phyloP scores from a whole-genome alignment of 2,113 vertebrate species.

The Trichechus manatus region DNA sequence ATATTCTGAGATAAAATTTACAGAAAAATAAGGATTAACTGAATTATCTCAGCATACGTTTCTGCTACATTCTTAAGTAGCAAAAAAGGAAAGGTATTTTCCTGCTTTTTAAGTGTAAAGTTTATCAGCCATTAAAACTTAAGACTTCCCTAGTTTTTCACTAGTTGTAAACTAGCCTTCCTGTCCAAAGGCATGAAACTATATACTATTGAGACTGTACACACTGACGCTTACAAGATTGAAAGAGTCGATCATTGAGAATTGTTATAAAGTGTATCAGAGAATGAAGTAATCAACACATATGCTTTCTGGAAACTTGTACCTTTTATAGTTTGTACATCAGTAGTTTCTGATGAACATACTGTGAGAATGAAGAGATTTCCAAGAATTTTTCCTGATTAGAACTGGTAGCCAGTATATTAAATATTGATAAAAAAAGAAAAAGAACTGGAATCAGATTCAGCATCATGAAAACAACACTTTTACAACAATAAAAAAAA shows the following conservation, averaged over 20 bases:
- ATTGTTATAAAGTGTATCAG: slow-evolving; percentile 77
- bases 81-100: slow-evolving; percentile 62
- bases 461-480: no score
- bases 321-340: slow-evolving; percentile 84
- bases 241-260: slow-evolving; percentile 82
- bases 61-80: slow-evolving; percentile 80
- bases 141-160: neutral
- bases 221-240: slow-evolving; percentile 94
- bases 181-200: slow-evolving; percentile 75
- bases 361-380: slow-evolving; percentile 82
- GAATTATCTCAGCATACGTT: slow-evolving; percentile 87
- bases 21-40: slow-evolving; percentile 71
- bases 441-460: slow-evolving; percentile 74
- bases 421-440: slow-evolving; percentile 77
- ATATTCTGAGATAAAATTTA: slow-evolving; percentile 89
- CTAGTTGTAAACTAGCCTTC: no score
- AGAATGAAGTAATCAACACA: slow-evolving; percentile 83
- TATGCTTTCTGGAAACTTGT: slow-evolving; percentile 81
- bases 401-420: slow-evolving; percentile 75
- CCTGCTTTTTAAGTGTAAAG: slow-evolving; percentile 81
- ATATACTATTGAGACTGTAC: slow-evolving; percentile 86
- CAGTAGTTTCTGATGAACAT: slow-evolving; percentile 78
- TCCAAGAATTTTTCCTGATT: slow-evolving; percentile 81
- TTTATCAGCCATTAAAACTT: slow-evolving; percentile 77
- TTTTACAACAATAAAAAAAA: slow-evolving; percentile 1